phyloP scores from a whole-genome alignment of 2,888 invertebrate genomes.

The Drosophila parthenogenetica region DNA sequence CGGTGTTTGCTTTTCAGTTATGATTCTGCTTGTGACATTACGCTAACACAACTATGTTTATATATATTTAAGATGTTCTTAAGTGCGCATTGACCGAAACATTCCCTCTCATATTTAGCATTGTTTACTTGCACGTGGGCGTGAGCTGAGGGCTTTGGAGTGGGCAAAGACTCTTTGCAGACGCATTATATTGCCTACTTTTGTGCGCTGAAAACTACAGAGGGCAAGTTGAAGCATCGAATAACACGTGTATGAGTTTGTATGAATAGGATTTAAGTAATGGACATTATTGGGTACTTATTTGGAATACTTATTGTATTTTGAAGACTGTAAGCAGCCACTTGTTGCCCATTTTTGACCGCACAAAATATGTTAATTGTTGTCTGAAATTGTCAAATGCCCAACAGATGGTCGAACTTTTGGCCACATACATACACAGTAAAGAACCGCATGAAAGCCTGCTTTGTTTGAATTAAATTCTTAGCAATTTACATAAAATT shows the following conservation, averaged over 20 bases:
- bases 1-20: conserved; percentile 7
- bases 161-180: conserved; percentile 40
- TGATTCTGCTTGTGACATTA: conserved; percentile 24
- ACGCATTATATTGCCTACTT: conserved; percentile 66
- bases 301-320: conserved; percentile 47
- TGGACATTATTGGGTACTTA: conserved; percentile 51
- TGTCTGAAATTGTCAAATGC: conserved; percentile 57
- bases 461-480: conserved; percentile 38
- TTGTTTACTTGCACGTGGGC: conserved; percentile 2
- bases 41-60: conserved; percentile 35
- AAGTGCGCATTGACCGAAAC: conserved; percentile 65
- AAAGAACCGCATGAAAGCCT: conserved; percentile 42
- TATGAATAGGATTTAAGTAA: conserved; percentile 33
- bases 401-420: conserved; percentile 44
- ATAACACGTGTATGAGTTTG: conserved; percentile 32
- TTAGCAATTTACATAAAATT: conserved; percentile 64
- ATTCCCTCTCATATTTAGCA: conserved; percentile 3
- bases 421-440: conserved; percentile 62
- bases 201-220: conserved; percentile 53
- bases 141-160: not conserved
- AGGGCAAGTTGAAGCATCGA: conserved; percentile 11
- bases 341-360: conserved; percentile 62
- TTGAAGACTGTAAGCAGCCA: conserved; percentile 42
- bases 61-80: conserved; percentile 61
- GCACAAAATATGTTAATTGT: conserved; percentile 69